Percentiles rank a stretch among this genome's conserved stretches.
These are phyloP conservation scores for Pelobates cultripes DNA, from an alignment of 2,797 vertebrate genomes.

Conservation along the genomic window DNA sequence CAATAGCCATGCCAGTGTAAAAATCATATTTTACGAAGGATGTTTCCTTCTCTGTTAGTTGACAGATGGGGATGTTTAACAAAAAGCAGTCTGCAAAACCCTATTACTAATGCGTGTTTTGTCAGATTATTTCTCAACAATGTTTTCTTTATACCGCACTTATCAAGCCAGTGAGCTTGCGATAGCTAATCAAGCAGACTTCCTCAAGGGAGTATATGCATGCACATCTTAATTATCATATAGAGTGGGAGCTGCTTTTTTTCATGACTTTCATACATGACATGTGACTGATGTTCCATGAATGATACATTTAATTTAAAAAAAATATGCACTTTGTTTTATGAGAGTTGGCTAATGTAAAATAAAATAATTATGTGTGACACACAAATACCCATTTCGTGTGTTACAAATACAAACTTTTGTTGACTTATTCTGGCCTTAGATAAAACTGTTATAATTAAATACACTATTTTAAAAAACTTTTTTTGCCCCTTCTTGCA, in stretches of 20 bases:
- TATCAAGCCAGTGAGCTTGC: conserved; percentile 63
- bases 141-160: conserved; percentile 67
- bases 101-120: conserved; percentile 46
- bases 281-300: conserved; percentile 18
- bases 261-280: conserved; percentile 64
- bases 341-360: no score
- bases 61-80: conserved; percentile 29
- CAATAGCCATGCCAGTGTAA: neutral
- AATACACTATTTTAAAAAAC: no score
- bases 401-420: no score
- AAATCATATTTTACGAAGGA: conserved; percentile 4
- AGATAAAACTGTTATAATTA: no score
- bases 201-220: conserved; percentile 61
- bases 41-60: conserved; percentile 25
- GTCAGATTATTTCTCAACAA: conserved; percentile 59
- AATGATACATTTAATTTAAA: neutral
- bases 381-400: no score
- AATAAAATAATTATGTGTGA: no score
- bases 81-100: conserved; percentile 26
- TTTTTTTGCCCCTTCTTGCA: no score
- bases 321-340: neutral
- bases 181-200: conserved; percentile 65
- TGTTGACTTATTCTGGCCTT: no score
- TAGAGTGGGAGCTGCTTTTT: conserved; percentile 64
- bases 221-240: conserved; percentile 64